Evolutionary conservation across 1,140 invertebrate species (phyloP), one percentile per base, ranked within the genome.

Genomic region (Drosophila paulistorum): DNA sequence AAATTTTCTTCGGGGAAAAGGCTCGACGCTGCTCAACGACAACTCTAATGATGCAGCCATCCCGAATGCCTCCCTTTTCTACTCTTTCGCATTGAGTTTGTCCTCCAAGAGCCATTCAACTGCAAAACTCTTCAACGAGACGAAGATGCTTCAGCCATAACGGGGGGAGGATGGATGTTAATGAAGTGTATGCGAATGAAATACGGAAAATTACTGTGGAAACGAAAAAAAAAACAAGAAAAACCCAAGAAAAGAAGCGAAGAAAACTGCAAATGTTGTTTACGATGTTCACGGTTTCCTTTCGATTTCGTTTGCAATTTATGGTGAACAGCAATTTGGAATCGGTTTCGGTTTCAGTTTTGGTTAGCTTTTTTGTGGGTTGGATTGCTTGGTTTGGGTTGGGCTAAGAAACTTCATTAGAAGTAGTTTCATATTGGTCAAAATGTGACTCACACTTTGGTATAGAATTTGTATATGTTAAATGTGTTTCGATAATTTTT

Each of bases 231-330:
- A 68, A 14, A 67, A 64, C 37, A 39, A 23, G 45, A 3, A 58
- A 55, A 68, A 26, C 41, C 39, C 26, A 63, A 41, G n/a, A 30
- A 63, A 20, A 59, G 42, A 17, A 26, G 39, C 9, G 26, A 59
- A 39, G 7, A 63, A 77, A 72, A 83, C 80, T 87, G 80, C 79
- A 87, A 87, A 87, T 84, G 79, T 83, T 90, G 79, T 90, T 90
- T 87, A 90, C 82, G 86, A 80, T 90, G 79, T 90, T 90, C 86
- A 83, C 81, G 86, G 87, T 90, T 90, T 90, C 86, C 87, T 87
- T 90, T 90, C 82, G 87, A 90, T 90, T 90, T 90, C 86, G 69
- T 89, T 89, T 73, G 65, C 77, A 89, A 87, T 87, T 87, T 87
- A 87, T 89, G 84, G 74, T 62, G 33, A 33, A 69, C 65, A 64